Conservation (phyloP, 64 coral and sea anemone genomes). For the Dendronephthya gigantea region DNA sequence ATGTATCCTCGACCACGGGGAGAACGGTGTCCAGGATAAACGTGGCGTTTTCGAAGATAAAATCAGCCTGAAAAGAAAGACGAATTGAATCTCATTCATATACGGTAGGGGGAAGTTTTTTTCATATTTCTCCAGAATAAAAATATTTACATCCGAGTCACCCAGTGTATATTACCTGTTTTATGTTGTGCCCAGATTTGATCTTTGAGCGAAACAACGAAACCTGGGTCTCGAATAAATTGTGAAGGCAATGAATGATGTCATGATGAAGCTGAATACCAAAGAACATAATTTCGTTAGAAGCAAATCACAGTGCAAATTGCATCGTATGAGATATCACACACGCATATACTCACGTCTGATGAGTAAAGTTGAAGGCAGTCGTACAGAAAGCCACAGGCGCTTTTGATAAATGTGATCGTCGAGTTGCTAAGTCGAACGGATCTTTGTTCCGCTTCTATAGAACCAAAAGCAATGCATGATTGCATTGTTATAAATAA, state of each 20-base stretch:
- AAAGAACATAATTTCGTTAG: no score
- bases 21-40: constrained; percentile 72
- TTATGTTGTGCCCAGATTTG: constrained; percentile 52
- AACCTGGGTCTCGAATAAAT: constrained; percentile 84
- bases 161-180: constrained; percentile 31
- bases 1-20: constrained; percentile 71
- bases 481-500: neutral
- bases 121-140: neutral
- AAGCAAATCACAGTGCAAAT: neutral
- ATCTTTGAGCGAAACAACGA: constrained; percentile 65
- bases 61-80: constrained; percentile 64
- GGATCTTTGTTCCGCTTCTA: constrained; percentile 37
- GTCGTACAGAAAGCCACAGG: constrained; percentile 63
- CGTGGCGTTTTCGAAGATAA: constrained; percentile 68
- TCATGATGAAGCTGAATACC: constrained; percentile 59
- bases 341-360: constrained; percentile 37
- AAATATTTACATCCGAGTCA: neutral
- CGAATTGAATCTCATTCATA: no score
- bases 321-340: neutral
- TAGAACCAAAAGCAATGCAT: neutral
- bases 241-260: constrained; percentile 67
- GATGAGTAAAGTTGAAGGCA: constrained; percentile 62
- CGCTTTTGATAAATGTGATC: constrained; percentile 72
- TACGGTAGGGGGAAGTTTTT: no score
- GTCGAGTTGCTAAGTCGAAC: constrained; percentile 62